These are phyloP conservation scores for Venturia canescens DNA, from an alignment of 1,140 invertebrate species.

Conservation along the genomic window DNA sequence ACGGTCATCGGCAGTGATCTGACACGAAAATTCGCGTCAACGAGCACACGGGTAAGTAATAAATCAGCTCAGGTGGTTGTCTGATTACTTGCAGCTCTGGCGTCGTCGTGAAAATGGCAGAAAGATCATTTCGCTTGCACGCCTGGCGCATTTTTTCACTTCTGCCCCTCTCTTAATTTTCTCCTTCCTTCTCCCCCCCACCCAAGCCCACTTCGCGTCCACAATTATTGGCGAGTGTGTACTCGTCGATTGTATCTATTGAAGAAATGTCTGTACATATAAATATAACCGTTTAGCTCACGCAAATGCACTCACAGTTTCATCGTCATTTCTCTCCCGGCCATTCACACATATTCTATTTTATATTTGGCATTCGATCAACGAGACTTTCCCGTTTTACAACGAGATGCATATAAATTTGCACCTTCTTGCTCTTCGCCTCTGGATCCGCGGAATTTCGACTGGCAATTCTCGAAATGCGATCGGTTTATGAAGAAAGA, in stretches of 20 bases:
- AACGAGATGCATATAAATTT: conserved; percentile 5
- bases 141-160: background rate
- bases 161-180: background rate
- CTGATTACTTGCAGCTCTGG: background rate
- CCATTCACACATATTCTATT: conserved; percentile 45
- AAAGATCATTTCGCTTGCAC: background rate
- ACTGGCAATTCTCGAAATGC: background rate
- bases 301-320: background rate
- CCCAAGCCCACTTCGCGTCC: background rate
- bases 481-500: background rate
- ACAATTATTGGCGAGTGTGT: background rate
- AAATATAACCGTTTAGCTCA: background rate
- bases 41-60: too few relatives aligned
- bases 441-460: conserved; percentile 12
- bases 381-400: conserved; percentile 20
- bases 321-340: conserved; percentile 22
- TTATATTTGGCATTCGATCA: conserved; percentile 57
- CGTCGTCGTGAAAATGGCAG: background rate
- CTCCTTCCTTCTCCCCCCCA: background rate
- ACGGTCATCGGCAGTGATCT: too few relatives aligned
- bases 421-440: background rate
- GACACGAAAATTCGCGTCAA: too few relatives aligned
- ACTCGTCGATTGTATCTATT: background rate
- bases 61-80: too few relatives aligned
- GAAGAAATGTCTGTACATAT: conserved; percentile 1